These are phyloP conservation scores for Entelurus aequoreus DNA, from an alignment of 2,113 vertebrate species.

Conservation along the genomic window DNA sequence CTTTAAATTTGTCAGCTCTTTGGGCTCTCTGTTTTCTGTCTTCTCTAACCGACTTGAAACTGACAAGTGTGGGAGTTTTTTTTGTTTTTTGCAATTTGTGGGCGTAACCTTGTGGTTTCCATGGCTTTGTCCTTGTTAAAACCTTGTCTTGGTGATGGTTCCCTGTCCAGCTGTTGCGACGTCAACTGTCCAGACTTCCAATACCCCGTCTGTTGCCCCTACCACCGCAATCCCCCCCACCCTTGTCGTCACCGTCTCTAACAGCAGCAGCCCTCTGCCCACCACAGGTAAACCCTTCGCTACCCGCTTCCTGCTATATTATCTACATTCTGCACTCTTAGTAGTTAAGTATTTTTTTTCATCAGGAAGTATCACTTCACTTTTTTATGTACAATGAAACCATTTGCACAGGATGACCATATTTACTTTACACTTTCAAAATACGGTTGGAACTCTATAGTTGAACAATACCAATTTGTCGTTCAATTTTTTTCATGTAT, in stretches of 20 bases:
- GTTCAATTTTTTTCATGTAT: background rate
- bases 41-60: background rate
- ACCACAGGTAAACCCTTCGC: conserved; percentile 55
- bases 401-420: too few relatives aligned
- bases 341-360: background rate
- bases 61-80: background rate
- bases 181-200: fast-evolving
- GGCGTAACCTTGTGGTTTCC: conserved; percentile 18
- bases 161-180: conserved; percentile 11
- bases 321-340: background rate
- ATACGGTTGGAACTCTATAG: background rate
- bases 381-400: too few relatives aligned
- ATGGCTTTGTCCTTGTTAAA: background rate
- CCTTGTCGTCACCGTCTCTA: conserved; percentile 19
- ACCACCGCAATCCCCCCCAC: background rate
- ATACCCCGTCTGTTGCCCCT: fast-evolving
- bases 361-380: too few relatives aligned
- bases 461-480: background rate
- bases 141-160: conserved; percentile 45
- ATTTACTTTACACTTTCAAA: background rate
- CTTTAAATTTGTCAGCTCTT: background rate
- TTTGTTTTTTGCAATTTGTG: background rate
- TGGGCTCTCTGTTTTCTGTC: conserved; percentile 14
- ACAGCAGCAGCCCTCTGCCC: conserved; percentile 9
- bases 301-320: conserved; percentile 10